Base-by-base conservation (phyloP, 2,113 vertebrate genomes). In the Mobula birostris region DNA sequence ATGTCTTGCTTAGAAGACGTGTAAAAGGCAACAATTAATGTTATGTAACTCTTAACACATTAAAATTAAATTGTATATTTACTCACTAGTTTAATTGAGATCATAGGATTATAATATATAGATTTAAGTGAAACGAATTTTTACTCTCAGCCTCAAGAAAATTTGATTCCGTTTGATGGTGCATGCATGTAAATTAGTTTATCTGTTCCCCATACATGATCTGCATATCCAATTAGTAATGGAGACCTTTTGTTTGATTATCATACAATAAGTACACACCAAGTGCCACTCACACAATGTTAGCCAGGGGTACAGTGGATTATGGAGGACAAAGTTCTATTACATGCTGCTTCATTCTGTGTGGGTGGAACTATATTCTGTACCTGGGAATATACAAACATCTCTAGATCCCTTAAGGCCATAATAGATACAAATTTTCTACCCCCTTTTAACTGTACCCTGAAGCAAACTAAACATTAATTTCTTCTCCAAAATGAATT, bases 341-440 rank as follows among this genome's bases (percentile, higher is more conserved):
- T 83, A 83, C 56, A 83, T 83, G 5, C 80, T 56, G 29, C 27
- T 17, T 63, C 29, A 88, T 32, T 88, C 58, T 63, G 63, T 88
- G 61, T 88, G 58, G 58, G 58, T 88, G 58, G 85, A 88, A 88
- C 63, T 66, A 88, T 66, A 63, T 61, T 63, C 85, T 63, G 72
- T 24, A n/a, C 61, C 48, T 61, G 48, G 24, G 48, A 85, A 87
- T n/a, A 17, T 56, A 88, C 58, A 88, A 61, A 88, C 83, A 88
- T 56, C 29, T 32, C 4, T 29, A 27, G 40, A 15, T 17, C 56
- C n/a, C 61, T 90, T 32, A 90, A 32, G 61, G 14, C 29, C 85
- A 88, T 29, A 32, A 63, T 66, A n/a, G 63, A 66, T 88, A 88
- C 63, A 87, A 63, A 17, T 88, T 88, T 88, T 88, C 58, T 58